These are phyloP conservation scores for Mirza zaza DNA, from an alignment of 2,113 vertebrate species.

Conservation along the genomic window DNA sequence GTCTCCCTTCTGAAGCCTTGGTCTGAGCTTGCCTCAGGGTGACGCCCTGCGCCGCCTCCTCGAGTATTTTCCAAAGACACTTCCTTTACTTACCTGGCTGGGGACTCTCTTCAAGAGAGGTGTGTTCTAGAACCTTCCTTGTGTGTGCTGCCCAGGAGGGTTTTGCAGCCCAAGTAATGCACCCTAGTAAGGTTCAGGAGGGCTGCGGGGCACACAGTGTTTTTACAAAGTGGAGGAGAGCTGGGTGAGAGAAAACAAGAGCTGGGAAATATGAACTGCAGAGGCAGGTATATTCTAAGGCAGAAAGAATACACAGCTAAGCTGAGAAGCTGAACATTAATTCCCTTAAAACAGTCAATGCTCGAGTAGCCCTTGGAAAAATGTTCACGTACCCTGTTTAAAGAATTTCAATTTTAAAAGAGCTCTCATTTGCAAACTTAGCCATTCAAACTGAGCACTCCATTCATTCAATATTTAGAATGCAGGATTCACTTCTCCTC, in stretches of 20 bases:
- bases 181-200: neutral
- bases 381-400: neutral
- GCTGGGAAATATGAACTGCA: neutral
- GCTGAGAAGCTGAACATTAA: neutral
- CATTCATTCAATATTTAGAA: neutral
- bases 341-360: slow-evolving; percentile 1
- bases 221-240: neutral
- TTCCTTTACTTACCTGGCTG: neutral
- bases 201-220: neutral
- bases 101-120: neutral
- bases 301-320: neutral
- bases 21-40: neutral
- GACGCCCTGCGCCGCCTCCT: neutral
- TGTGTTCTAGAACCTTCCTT: neutral
- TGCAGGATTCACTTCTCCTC: neutral
- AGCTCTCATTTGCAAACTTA: neutral
- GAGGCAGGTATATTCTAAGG: neutral
- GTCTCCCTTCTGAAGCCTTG: neutral
- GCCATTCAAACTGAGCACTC: neutral
- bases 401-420: neutral
- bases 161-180: neutral
- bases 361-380: neutral
- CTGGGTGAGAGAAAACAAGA: neutral
- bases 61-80: neutral
- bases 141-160: neutral